phyloP scores from a whole-genome alignment of 2,797 vertebrate species.

The Danio jaintianensis region DNA sequence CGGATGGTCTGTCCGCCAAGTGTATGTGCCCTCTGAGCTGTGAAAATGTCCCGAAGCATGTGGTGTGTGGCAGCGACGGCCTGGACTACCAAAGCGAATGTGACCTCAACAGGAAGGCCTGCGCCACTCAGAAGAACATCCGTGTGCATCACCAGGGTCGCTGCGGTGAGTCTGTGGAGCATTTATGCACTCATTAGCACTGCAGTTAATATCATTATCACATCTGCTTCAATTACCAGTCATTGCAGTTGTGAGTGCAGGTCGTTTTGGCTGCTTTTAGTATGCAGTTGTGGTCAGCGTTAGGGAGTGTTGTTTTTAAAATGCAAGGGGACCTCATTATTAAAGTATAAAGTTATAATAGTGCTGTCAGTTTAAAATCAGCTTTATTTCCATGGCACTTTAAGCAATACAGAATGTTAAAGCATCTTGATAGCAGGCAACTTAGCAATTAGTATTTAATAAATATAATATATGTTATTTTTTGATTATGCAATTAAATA shows the following conservation, averaged over 20 bases:
- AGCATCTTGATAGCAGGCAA: too few relatives aligned
- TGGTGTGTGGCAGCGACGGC: slow-evolving; percentile 92
- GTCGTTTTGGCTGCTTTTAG: not conserved
- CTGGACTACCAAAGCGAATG: slow-evolving; percentile 89
- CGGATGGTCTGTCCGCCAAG: slow-evolving; percentile 85
- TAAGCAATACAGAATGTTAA: too few relatives aligned
- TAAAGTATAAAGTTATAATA: not conserved
- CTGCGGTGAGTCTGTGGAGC: slow-evolving; percentile 83
- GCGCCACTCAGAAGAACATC: slow-evolving; percentile 87
- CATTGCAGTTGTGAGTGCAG: not conserved
- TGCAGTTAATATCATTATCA: not conserved
- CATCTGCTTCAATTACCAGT: not conserved
- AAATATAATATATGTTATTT: too few relatives aligned
- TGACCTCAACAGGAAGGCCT: slow-evolving; percentile 88
- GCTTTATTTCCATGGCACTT: not conserved
- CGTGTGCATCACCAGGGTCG: slow-evolving; percentile 85
- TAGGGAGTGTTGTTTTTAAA: not conserved
- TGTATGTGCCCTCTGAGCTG: slow-evolving; percentile 91
- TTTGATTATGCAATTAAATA: too few relatives aligned
- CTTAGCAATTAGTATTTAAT: too few relatives aligned
- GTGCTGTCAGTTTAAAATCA: not conserved
- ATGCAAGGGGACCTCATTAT: not conserved
- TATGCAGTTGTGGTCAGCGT: not conserved
- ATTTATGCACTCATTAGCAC: not conserved
- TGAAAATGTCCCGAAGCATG: slow-evolving; percentile 66